Evolutionary conservation across 1,140 invertebrate species (phyloP).

Genomic region (Ceratina calcarata): DNA sequence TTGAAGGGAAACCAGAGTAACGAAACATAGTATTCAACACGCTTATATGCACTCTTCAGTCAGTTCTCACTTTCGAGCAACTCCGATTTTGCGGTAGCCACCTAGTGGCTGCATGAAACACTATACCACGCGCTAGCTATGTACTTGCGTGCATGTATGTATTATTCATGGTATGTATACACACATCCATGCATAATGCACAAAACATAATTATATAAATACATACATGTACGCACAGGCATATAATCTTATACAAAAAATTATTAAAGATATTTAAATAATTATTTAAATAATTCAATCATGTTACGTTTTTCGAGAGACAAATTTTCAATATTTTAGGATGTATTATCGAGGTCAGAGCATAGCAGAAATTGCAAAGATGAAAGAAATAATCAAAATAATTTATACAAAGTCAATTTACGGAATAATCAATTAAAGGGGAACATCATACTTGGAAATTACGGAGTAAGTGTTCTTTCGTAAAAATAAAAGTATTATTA

Average conservation of each 20-base stretch:
- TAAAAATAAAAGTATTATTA: neutral
- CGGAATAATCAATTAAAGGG: slow-evolving; percentile 89
- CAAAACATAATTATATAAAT: neutral
- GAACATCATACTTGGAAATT: slow-evolving; percentile 91
- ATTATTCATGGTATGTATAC: neutral
- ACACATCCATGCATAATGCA: neutral
- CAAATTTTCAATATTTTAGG: slow-evolving; percentile 57
- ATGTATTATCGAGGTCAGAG: slow-evolving; percentile 74
- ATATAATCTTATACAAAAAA: neutral
- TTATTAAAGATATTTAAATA: no score
- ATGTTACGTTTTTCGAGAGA: neutral
- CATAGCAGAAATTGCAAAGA: slow-evolving; percentile 69
- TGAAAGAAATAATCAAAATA: slow-evolving; percentile 77
- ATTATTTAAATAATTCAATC: neutral
- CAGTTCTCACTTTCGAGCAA: slow-evolving; percentile 23
- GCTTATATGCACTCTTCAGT: neutral
- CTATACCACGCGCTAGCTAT: neutral
- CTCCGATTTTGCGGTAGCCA: neutral
- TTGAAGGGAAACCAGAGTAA: slow-evolving; percentile 65
- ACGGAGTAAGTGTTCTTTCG: slow-evolving; percentile 84
- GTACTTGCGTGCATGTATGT: neutral
- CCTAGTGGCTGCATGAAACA: neutral
- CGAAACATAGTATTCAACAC: rapidly evolving
- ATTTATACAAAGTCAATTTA: slow-evolving; percentile 86
- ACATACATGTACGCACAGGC: neutral